Evolutionary conservation across 2,113 vertebrate genomes (phyloP), one percentile per base, ranked within the genome.

Genomic region (Todiramphus saurophagus): DNA sequence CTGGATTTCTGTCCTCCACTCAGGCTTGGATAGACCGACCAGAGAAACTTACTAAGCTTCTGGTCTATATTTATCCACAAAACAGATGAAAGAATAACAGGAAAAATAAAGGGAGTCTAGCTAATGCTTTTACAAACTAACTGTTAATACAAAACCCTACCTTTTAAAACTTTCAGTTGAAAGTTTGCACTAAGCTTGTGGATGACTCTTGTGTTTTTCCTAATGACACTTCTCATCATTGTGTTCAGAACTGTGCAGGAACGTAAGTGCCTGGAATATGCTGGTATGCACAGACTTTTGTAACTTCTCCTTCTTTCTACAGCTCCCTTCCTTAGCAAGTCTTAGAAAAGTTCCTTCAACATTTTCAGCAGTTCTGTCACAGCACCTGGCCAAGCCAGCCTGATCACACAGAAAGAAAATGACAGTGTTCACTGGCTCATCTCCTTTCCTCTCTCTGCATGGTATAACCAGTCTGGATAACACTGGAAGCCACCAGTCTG

Each of bases 391-490:
- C 87, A 85, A 92, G 91, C 66, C 66, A 96, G 41, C 37, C 79
- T 43, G 83, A 86, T 74, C 89, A 41, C 8, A 2, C 59, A 94
- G 72, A 89, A 94, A 83, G 87, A 55, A 81, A 72, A 81, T 33
- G 46, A 76, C 50, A 89, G 89, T 58, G 66, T 75, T 97, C 84
- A 58, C 13, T 85, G 89, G 53, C 50, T 89, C 94, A 77, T 79
- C 93, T 94, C 16, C 78, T 90, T 93, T 93, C 92, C 70, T 89
- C 94, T 94, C 94, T 96, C 93, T 88, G 84, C 91, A 56, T 60
- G 80, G 73, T 64, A 15, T 68, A 94, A 87, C 83, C 94, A 95
- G 81, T 44, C 90, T 8, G 90, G 78, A 77, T 96, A 91, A 91
- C 59, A 50, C 70, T 93, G 93, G 84, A 46, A 96, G 78, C 82